These are phyloP conservation scores for Ditula angustiorana DNA, from an alignment of 2,888 invertebrate species.

Conservation along the genomic window DNA sequence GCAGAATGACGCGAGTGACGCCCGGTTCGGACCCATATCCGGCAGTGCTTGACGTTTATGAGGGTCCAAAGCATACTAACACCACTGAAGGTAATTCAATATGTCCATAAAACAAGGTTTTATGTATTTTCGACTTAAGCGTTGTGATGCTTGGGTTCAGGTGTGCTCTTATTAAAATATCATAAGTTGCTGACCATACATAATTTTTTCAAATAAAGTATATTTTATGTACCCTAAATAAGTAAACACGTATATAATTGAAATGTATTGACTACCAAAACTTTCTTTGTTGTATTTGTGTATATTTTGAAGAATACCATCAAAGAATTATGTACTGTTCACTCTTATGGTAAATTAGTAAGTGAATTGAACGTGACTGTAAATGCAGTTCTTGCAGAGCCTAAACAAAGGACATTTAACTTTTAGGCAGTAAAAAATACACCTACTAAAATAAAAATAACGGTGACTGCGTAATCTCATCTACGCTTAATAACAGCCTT, in stretches of 20 bases:
- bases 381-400: too few species aligned
- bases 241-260: too few species aligned
- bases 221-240: too few species aligned
- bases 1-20: constrained; percentile 64
- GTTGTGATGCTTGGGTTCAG: neutral
- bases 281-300: too few species aligned
- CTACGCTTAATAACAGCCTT: constrained; percentile 11
- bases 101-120: constrained; percentile 65
- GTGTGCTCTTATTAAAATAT: neutral
- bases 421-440: constrained; percentile 3
- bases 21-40: constrained; percentile 72
- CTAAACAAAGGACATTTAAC: neutral
- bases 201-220: too few species aligned
- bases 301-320: too few species aligned
- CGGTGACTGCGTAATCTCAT: constrained; percentile 18
- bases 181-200: too few species aligned
- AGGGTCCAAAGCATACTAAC: constrained; percentile 65
- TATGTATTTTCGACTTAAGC: constrained; percentile 25
- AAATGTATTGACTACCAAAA: too few species aligned
- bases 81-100: constrained; percentile 69
- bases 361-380: too few species aligned
- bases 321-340: too few species aligned
- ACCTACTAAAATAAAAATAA: constrained; percentile 11
- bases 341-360: too few species aligned
- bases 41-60: constrained; percentile 76